Conservation (phyloP, 1,140 invertebrate species). For the Drosophila watanabei region DNA sequence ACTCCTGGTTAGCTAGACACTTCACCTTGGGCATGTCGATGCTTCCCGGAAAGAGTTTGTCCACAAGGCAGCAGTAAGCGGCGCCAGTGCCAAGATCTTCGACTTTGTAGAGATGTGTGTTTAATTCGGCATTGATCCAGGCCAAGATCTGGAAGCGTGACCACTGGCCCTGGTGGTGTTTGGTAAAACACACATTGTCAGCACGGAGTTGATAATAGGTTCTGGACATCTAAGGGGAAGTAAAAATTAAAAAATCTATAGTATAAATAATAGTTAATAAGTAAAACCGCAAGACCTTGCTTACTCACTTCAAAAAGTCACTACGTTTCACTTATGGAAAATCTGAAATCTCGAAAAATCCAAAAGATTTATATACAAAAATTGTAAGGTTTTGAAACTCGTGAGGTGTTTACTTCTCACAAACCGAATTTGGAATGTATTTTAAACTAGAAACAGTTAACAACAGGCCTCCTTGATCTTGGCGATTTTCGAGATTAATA, state of each 20-base stretch:
- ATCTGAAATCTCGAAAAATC: neutral
- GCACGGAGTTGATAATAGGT: neutral
- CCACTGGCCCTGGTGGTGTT: slow-evolving; percentile 1
- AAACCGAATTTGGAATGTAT: neutral
- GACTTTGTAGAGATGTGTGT: neutral
- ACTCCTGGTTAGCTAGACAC: neutral
- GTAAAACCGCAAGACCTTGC: neutral
- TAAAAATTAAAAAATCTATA: no score
- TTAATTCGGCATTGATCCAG: neutral
- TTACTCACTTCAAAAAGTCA: neutral
- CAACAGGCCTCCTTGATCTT: neutral
- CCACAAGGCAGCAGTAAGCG: neutral
- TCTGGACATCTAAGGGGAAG: neutral
- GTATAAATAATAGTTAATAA: no score
- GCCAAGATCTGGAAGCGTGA: neutral
- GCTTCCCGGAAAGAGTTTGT: neutral
- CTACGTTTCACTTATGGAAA: neutral
- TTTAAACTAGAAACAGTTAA: neutral
- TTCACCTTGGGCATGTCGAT: neutral
- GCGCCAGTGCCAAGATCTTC: neutral
- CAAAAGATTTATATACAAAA: neutral
- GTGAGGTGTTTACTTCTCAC: neutral
- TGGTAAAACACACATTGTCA: neutral
- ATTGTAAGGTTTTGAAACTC: neutral
- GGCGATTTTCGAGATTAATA: neutral